phyloP scores from a whole-genome alignment of 1,140 invertebrate genomes.

The Zaprionus taronus region DNA sequence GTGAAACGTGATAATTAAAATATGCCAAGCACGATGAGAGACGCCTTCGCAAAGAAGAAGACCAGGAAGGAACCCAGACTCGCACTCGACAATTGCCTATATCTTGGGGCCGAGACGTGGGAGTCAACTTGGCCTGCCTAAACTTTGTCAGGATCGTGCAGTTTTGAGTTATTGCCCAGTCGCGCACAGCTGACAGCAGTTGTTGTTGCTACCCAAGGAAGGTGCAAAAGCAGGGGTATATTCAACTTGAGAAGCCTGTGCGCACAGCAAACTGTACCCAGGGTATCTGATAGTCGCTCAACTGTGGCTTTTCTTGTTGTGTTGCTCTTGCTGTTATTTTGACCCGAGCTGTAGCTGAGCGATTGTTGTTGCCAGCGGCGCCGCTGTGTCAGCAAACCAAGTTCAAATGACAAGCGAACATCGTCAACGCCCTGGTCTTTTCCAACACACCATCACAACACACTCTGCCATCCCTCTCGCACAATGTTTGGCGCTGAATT shows the following conservation, averaged over 20 bases:
- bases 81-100: slow-evolving; percentile 43
- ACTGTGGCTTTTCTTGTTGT: background rate
- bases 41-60: slow-evolving; percentile 29
- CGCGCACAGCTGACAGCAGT: slow-evolving; percentile 60
- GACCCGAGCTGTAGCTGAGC: background rate
- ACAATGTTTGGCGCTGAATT: slow-evolving; percentile 56
- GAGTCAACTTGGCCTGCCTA: slow-evolving; percentile 23
- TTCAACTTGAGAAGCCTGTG: background rate
- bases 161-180: slow-evolving; percentile 70
- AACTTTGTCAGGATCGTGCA: slow-evolving; percentile 33
- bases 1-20: slow-evolving; percentile 73
- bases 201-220: slow-evolving; percentile 20
- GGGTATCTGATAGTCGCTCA: background rate
- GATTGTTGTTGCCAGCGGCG: slow-evolving; percentile 24
- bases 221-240: background rate
- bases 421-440: background rate
- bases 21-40: slow-evolving; percentile 53
- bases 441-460: background rate
- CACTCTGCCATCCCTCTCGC: slow-evolving; percentile 1
- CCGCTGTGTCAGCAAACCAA: slow-evolving; percentile 43
- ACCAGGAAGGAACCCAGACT: background rate
- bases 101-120: slow-evolving; percentile 8
- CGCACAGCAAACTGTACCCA: background rate
- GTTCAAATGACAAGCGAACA: slow-evolving; percentile 53
- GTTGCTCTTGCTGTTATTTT: slow-evolving; percentile 22